Conservation (phyloP, 2,797 vertebrate species). For the Nyctibius grandis region DNA sequence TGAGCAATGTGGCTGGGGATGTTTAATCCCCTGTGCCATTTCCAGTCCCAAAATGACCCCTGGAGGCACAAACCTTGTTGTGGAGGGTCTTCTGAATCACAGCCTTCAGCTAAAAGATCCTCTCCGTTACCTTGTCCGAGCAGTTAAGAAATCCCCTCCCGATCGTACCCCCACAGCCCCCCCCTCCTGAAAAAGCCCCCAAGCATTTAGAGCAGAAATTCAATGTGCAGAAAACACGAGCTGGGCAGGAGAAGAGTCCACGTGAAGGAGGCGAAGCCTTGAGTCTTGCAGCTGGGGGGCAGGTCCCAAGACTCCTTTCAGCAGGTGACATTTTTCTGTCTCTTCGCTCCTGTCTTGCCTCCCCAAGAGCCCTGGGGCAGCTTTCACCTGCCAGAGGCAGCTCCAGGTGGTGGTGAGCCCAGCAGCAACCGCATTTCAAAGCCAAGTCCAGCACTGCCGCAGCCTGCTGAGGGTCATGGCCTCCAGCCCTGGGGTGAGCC, state of each 20-base stretch:
- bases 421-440: accelerated
- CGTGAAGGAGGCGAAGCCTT: not conserved
- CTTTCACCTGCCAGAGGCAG: accelerated
- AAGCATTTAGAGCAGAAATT: slow-evolving; percentile 6
- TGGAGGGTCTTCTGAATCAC: not conserved
- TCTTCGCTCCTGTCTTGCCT: not conserved
- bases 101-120: not conserved
- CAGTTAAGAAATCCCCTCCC: not conserved
- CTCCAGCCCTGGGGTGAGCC: accelerated
- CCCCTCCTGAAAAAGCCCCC: not conserved
- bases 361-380: accelerated
- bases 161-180: accelerated
- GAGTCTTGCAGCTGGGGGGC: not conserved
- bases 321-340: not conserved
- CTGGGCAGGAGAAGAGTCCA: not conserved
- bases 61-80: not conserved
- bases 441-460: not conserved
- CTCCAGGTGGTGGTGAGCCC: accelerated
- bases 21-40: not conserved
- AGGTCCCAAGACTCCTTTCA: not conserved
- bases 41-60: not conserved
- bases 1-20: accelerated
- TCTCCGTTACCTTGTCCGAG: not conserved
- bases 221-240: accelerated
- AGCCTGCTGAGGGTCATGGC: accelerated